Base-by-base conservation (phyloP, 2,113 vertebrate genomes). In the Clinocottus analis region DNA sequence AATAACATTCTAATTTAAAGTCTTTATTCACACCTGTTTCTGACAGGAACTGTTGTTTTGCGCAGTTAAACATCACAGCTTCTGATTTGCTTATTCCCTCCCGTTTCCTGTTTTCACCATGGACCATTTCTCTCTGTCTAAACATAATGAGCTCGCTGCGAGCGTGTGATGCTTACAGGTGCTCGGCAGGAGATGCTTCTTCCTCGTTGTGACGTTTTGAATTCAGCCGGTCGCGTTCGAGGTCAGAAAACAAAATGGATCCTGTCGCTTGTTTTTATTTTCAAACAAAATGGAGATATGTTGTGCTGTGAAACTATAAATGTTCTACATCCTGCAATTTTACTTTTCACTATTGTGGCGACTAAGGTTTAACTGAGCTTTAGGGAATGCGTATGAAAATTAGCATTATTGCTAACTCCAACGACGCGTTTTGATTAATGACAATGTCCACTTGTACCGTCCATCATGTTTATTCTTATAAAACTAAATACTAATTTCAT, bases 141-240 rank as follows among this genome's bases (percentile, higher is more conserved):
- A 78, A 72, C 72, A 84, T 84, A 90, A 88, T 88, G 88, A 75
- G 64, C 60, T 80, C 21, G 27, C 63, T 43, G 61, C 23, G 35
- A 51, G 72, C 62, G 59, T 59, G 60, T 53, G 49, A 70, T 74
- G 59, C 53, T 77, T 68, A 61, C 49, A 77, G 66, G 75, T 39
- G n/a, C 59, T 0, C 43, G 4, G 6, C 69, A 35, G 67, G 41
- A 80, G 53, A 27, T 31, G 74, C 67, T 49, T 68, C 56, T 73
- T 69, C 29, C 62, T 72, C 3, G 58, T 73, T 70, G 39, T 58
- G 53, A 80, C 56, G 47, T 39, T 87, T 77, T 56, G 1, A 82
- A 79, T 79, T 29, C 41, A 27, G 41, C 53, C 2, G 23, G 63
- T 61, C 41, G 10, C 47, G 60, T 37, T 59, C 60, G 0, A 14